Evolutionary conservation across 2,888 invertebrate genomes (phyloP).

Genomic region (Ommatoiulus sabulosus): DNA sequence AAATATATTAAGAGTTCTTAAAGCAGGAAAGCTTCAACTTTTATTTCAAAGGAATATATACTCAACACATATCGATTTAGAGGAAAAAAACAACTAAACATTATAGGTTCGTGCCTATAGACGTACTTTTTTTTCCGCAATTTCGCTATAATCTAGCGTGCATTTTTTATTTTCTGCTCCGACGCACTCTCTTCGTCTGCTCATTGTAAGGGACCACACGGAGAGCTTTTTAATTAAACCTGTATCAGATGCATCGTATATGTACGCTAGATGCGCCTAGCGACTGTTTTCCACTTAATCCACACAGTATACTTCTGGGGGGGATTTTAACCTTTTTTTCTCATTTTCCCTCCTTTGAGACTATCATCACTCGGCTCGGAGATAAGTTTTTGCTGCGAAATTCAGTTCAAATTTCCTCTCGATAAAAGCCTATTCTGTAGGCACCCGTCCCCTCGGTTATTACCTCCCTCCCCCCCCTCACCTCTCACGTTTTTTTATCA

Average conservation of each 20-base stretch:
- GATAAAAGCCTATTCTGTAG: slow-evolving; percentile 19
- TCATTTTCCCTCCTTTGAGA: slow-evolving; percentile 23
- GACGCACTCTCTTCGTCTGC: slow-evolving; percentile 12
- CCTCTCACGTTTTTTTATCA: neutral
- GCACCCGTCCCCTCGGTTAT: neutral
- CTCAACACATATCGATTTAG: neutral
- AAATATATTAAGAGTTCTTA: no score
- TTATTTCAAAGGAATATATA: neutral
- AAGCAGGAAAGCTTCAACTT: neutral
- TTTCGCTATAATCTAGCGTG: slow-evolving; percentile 36
- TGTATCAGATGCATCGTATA: slow-evolving; percentile 30
- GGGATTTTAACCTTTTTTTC: slow-evolving; percentile 34
- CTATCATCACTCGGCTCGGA: slow-evolving; percentile 14
- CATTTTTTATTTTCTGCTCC: slow-evolving; percentile 40
- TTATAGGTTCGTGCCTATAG: neutral
- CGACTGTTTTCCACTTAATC: slow-evolving; percentile 40
- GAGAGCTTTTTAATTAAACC: slow-evolving; percentile 40
- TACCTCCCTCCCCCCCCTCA: neutral
- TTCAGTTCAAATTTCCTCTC: slow-evolving; percentile 26
- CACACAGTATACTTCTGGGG: slow-evolving; percentile 25
- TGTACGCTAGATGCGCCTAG: slow-evolving; percentile 4
- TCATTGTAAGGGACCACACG: slow-evolving; percentile 10
- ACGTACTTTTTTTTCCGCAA: neutral
- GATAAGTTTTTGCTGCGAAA: slow-evolving; percentile 27
- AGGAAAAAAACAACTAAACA: neutral